Conservation (phyloP, 92 coral and sea anemone genomes). For the Galaxea fascicularis region DNA sequence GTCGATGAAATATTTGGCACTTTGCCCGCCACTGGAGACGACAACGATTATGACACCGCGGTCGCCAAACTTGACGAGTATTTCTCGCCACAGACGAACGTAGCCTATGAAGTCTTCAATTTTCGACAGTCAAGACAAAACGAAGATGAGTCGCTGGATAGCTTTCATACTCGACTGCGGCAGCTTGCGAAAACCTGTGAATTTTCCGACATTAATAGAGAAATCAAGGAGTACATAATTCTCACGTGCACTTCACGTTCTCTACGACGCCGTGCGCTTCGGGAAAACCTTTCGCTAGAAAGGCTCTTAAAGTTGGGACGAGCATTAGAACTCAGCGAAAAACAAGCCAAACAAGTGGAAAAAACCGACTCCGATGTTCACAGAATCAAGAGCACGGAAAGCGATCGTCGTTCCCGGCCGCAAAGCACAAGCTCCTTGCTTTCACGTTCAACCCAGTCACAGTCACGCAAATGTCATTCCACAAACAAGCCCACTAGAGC, state of each 20-base stretch:
- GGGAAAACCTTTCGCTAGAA: slow-evolving; percentile 28
- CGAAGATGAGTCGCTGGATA: slow-evolving; percentile 70
- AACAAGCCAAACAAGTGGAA: slow-evolving; percentile 46
- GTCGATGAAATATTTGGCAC: slow-evolving; percentile 73
- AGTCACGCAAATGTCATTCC: too few relatives aligned
- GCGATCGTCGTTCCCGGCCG: too few relatives aligned
- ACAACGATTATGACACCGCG: slow-evolving; percentile 58
- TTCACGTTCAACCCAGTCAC: too few relatives aligned
- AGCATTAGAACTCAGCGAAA: slow-evolving; percentile 53
- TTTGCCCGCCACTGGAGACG: slow-evolving; percentile 55
- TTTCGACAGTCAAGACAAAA: slow-evolving; percentile 69
- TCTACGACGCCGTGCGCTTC: slow-evolving; percentile 56
- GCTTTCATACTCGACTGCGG: slow-evolving; percentile 55
- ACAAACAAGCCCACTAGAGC: too few relatives aligned
- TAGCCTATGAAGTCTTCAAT: slow-evolving; percentile 71
- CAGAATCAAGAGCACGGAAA: too few relatives aligned
- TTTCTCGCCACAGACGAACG: slow-evolving; percentile 61
- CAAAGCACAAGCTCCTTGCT: too few relatives aligned
- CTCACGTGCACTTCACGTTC: slow-evolving; percentile 39
- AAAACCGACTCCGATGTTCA: too few relatives aligned
- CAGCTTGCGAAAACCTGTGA: slow-evolving; percentile 60
- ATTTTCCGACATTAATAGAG: slow-evolving; percentile 44
- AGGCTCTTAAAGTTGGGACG: slow-evolving; percentile 43
- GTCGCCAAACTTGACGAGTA: slow-evolving; percentile 63
- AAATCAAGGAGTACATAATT: slow-evolving; percentile 52